Percentiles rank a stretch among this genome's conserved stretches.
These are phyloP conservation scores for Pseudochaenichthys georgianus DNA, from an alignment of 2,797 vertebrate species.

Conservation along the genomic window DNA sequence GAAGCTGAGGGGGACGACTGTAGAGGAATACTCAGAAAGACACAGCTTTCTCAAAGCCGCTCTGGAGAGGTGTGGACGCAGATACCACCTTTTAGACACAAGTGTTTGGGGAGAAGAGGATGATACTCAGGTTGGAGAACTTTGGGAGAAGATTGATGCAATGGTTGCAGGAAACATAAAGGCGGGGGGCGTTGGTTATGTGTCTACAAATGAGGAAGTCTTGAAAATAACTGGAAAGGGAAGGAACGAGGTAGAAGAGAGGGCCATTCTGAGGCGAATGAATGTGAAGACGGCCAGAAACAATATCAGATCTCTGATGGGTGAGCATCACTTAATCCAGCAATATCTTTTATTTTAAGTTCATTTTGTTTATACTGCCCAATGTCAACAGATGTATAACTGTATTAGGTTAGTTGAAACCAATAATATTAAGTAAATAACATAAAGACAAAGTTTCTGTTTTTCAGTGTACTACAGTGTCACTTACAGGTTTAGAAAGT, in stretches of 20 bases:
- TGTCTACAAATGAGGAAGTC: slow-evolving; percentile 22
- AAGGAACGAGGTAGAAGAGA: slow-evolving; percentile 39
- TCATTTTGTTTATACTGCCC: too few relatives aligned
- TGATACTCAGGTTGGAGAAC: slow-evolving; percentile 36
- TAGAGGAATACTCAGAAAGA: slow-evolving; percentile 23
- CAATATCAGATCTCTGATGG: slow-evolving; percentile 29
- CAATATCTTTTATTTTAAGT: neutral
- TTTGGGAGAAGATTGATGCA: slow-evolving; percentile 48
- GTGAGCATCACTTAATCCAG: slow-evolving; percentile 30
- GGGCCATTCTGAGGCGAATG: slow-evolving; percentile 11
- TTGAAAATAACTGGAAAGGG: slow-evolving; percentile 11
- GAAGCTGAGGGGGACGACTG: slow-evolving; percentile 32
- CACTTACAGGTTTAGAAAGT: too few relatives aligned
- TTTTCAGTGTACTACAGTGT: too few relatives aligned
- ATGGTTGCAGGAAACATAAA: slow-evolving; percentile 34
- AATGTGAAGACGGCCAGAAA: slow-evolving; percentile 28
- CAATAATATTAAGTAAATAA: too few relatives aligned
- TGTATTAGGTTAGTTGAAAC: too few relatives aligned
- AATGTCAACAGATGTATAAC: too few relatives aligned
- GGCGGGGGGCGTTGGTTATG: slow-evolving; percentile 30
- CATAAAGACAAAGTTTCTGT: too few relatives aligned
- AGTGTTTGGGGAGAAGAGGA: slow-evolving; percentile 42
- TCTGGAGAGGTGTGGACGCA: slow-evolving; percentile 52
- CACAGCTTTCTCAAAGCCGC: slow-evolving; percentile 30
- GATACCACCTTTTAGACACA: slow-evolving; percentile 62